Evolutionary conservation across 2,888 invertebrate species (phyloP).

Genomic region (Philopedon plagiatum): DNA sequence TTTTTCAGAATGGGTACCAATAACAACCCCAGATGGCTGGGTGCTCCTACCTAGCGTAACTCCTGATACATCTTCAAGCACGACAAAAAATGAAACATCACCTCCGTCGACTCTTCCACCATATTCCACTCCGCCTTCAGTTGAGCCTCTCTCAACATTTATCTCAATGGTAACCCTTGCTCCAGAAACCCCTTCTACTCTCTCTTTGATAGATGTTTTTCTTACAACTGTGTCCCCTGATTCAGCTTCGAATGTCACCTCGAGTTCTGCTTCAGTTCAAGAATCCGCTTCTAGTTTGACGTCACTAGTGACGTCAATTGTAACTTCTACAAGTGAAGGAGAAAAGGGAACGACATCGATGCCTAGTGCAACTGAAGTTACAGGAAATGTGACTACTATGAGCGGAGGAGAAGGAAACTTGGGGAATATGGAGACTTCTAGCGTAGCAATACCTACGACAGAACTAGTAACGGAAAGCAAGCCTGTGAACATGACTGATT

Average conservation of each 20-base stretch:
- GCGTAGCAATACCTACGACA: slow-evolving; percentile 20
- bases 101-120: background rate
- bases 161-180: slow-evolving; percentile 34
- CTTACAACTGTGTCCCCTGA: background rate
- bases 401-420: background rate
- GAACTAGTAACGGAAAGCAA: slow-evolving; percentile 17
- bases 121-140: background rate
- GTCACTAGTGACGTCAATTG: slow-evolving; percentile 21
- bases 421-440: slow-evolving; percentile 7
- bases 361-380: slow-evolving; percentile 7
- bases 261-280: slow-evolving; percentile 21
- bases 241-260: background rate
- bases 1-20: slow-evolving; percentile 61
- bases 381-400: background rate
- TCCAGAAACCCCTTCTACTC: slow-evolving; percentile 31
- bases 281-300: background rate
- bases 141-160: slow-evolving; percentile 16
- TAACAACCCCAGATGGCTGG: slow-evolving; percentile 79
- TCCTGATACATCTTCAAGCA: slow-evolving; percentile 25
- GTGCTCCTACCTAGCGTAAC: slow-evolving; percentile 71
- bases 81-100: slow-evolving; percentile 19
- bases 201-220: background rate
- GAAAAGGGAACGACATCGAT: slow-evolving; percentile 24
- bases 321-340: slow-evolving; percentile 29
- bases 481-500: slow-evolving; percentile 66